Percentiles rank a stretch among this genome's conserved stretches.
phyloP scores from a whole-genome alignment of 2,797 vertebrate genomes.

The Monodelphis domestica region DNA sequence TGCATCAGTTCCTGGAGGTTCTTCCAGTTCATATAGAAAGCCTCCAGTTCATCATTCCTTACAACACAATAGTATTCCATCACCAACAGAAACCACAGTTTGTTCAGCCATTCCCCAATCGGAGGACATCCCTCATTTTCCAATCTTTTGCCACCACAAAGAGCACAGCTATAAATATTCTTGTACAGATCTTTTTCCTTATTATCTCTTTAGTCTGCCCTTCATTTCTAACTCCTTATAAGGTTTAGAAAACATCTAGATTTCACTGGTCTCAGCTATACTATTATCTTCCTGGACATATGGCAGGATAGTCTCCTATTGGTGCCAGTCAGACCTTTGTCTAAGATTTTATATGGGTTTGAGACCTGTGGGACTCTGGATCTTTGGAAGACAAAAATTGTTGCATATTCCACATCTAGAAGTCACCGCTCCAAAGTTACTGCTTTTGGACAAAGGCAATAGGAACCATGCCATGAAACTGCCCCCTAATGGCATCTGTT shows the following conservation, averaged over 20 bases:
- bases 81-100: too few species aligned
- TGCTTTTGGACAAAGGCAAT: not conserved
- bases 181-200: too few species aligned
- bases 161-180: too few species aligned
- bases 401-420: not conserved
- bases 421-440: not conserved
- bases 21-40: too few species aligned
- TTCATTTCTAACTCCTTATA: not conserved
- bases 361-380: not conserved
- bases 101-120: too few species aligned
- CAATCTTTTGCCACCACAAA: too few species aligned
- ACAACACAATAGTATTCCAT: too few species aligned
- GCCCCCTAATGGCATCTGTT: not conserved
- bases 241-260: not conserved
- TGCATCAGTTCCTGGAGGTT: too few species aligned
- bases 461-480: not conserved
- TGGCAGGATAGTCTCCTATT: not conserved
- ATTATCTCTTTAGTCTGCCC: too few species aligned
- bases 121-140: too few species aligned
- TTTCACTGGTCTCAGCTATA: not conserved
- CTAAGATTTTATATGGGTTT: not conserved
- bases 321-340: not conserved
- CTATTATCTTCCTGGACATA: not conserved
- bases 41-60: too few species aligned
- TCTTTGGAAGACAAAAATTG: not conserved